Evolutionary conservation across 37 sponge, comb jelly and placozoan genomes (phyloP), one percentile per base, ranked within the genome.

Genomic region (Chondrosia reniformis): DNA sequence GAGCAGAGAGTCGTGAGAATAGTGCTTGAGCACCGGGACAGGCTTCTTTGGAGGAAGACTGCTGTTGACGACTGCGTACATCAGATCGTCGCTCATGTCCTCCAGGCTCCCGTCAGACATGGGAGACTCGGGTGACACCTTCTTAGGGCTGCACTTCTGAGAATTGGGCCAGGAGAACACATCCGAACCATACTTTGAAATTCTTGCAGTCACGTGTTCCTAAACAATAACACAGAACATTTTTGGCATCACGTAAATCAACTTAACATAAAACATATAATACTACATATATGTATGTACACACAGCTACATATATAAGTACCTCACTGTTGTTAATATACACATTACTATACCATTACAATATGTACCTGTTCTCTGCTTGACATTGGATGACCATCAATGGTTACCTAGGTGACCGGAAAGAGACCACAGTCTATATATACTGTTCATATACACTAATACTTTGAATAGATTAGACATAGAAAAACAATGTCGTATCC

Each of bases 31-130:
- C 42, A 69, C 72, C 12, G 72, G n/a, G n/a, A 69, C 41, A 44
- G 72, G 72, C 15, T 69, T 13, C 19, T 33, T 39, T 1, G 72
- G 72, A 8, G 72, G 72, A 21, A 43, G 15, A 25, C 42, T 39
- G 22, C 37, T 34, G 4, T 34, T 21, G 43, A 69, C 72, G 42
- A 69, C 42, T 21, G 72, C 72, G 41, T 69, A 69, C 43, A 40
- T 40, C n/a, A 69, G 72, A 44, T 69, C 43, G n/a, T 69, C 72
- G 42, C 58, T 56, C 27, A 6, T 28, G 58, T 56, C 58, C n/a
- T 56, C 58, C 3, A 28, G n/a, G n/a, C n/a, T n/a, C n/a, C n/a
- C n/a, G 58, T 56, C 44, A 69, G 8, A 44, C 24, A 38, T 41
- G n/a, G 4, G 72, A 40, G 8, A 44, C 2, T 9, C 15, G n/a